phyloP scores from a whole-genome alignment of 2,888 invertebrate genomes.

The Netelia inedita region DNA sequence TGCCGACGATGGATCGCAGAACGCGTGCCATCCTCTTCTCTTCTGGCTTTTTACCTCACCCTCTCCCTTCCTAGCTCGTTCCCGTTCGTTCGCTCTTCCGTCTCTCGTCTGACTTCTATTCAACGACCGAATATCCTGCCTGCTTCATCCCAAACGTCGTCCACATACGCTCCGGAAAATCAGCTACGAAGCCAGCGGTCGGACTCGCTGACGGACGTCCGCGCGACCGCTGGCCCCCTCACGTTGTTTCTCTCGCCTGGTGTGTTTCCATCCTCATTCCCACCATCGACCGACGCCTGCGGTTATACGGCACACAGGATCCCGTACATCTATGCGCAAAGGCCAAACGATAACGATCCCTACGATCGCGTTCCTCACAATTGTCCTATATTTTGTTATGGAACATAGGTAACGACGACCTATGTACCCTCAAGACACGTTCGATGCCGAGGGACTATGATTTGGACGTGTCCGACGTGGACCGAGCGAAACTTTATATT shows the following conservation, averaged over 20 bases:
- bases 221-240: slow-evolving; percentile 3
- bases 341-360: too few species aligned
- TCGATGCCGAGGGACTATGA: too few species aligned
- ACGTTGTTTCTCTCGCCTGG: background rate
- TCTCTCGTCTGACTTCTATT: slow-evolving; percentile 51
- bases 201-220: slow-evolving; percentile 41
- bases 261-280: slow-evolving; percentile 4
- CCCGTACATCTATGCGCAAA: background rate
- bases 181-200: slow-evolving; percentile 26
- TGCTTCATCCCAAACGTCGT: background rate
- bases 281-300: slow-evolving; percentile 9
- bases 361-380: too few species aligned
- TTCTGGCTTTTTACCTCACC: background rate
- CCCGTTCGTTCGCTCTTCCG: background rate
- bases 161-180: slow-evolving; percentile 42
- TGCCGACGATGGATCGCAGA: slow-evolving; percentile 43
- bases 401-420: too few species aligned
- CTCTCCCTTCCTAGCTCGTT: slow-evolving; percentile 27
- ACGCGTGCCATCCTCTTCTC: background rate
- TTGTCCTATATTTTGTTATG: too few species aligned
- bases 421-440: too few species aligned
- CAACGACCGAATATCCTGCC: slow-evolving; percentile 21
- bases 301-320: background rate
- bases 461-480: too few species aligned
- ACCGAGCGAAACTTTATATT: too few species aligned